Conservation (phyloP, 2,888 invertebrate genomes). For the Amphiduros pacificus region DNA sequence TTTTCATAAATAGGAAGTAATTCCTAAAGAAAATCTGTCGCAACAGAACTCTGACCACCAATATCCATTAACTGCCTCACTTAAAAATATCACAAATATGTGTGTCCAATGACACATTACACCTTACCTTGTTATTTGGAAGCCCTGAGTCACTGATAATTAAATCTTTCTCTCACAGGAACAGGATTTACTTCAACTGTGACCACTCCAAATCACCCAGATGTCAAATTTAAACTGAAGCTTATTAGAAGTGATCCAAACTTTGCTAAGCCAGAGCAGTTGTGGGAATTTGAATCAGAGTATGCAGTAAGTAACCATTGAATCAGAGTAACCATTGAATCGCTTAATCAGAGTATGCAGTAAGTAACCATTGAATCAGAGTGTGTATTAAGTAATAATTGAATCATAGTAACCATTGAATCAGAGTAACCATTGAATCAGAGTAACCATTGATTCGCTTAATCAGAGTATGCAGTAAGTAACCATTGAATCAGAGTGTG, state of each 20-base stretch:
- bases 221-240: conserved; percentile 48
- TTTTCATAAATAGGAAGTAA: no score
- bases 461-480: no score
- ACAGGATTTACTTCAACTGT: conserved; percentile 42
- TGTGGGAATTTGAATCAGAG: conserved; percentile 57
- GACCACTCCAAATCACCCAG: conserved; percentile 47
- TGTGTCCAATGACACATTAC: no score
- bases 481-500: not conserved
- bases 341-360: not conserved
- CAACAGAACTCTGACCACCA: no score
- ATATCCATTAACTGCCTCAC: no score
- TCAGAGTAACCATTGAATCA: no score
- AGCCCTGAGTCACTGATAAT: not conserved
- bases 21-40: no score
- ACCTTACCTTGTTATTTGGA: no score
- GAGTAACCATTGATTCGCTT: not conserved
- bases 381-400: no score
- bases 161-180: conserved; percentile 22
- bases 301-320: conserved; percentile 49
- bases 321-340: not conserved
- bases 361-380: conserved; percentile 57
- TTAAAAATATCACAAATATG: no score
- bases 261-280: conserved; percentile 53
- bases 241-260: conserved; percentile 50
- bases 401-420: no score